phyloP scores from a whole-genome alignment of 2,888 invertebrate species.

The Prenolepis imparis region DNA sequence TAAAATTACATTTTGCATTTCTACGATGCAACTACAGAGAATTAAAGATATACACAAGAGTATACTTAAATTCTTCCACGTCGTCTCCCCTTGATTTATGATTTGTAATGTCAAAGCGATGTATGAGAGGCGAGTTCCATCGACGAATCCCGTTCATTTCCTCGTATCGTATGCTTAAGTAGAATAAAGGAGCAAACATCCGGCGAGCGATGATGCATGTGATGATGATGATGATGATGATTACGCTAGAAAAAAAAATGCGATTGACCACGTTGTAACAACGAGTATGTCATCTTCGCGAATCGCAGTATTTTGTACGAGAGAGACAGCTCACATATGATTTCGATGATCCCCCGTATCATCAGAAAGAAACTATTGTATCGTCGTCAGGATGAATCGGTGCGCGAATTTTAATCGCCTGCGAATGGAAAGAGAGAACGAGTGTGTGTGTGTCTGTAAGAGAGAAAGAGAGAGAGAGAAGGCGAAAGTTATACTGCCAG shows the following conservation, averaged over 20 bases:
- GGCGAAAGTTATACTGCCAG: conserved; percentile 80
- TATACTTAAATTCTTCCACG: background rate
- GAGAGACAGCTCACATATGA: conserved; percentile 14
- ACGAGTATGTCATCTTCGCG: conserved; percentile 2
- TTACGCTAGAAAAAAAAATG: too few relatives aligned
- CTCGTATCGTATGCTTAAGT: conserved; percentile 58
- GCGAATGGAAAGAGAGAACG: background rate
- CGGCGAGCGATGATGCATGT: background rate
- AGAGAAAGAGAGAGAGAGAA: conserved; percentile 1
- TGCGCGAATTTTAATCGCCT: conserved; percentile 49
- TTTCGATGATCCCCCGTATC: background rate
- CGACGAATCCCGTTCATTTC: conserved; percentile 47
- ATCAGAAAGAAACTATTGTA: conserved; percentile 21
- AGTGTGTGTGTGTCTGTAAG: background rate
- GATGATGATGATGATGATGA: too few relatives aligned
- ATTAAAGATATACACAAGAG: background rate
- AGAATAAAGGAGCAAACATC: conserved; percentile 31
- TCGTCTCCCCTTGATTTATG: background rate
- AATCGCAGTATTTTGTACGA: conserved; percentile 24
- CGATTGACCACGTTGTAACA: too few relatives aligned
- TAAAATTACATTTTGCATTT: background rate
- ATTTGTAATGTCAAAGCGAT: conserved; percentile 11
- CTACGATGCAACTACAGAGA: too few relatives aligned
- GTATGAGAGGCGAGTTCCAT: conserved; percentile 18
- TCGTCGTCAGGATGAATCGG: conserved; percentile 18